Conservation (phyloP, 1,140 invertebrate species). For the Leucophenga varia region DNA sequence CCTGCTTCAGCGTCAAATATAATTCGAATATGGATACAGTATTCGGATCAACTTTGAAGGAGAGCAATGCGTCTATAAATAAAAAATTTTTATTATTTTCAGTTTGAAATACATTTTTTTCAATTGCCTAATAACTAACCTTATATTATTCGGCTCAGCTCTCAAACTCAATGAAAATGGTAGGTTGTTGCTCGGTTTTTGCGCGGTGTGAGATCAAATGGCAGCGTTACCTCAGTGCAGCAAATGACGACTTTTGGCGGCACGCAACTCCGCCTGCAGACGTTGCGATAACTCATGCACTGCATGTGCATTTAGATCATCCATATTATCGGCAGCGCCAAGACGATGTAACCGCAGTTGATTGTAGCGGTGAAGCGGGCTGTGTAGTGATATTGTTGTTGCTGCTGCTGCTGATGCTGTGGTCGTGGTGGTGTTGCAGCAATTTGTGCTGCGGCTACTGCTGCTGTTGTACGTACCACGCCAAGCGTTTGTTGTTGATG, state of each 20-base stretch:
- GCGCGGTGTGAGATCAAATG: conserved; percentile 72
- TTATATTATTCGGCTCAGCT: conserved; percentile 63
- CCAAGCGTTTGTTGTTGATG: conserved; percentile 41
- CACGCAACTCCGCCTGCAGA: conserved; percentile 73
- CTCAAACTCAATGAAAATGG: conserved; percentile 74
- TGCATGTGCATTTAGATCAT: conserved; percentile 55
- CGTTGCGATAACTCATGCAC: conserved; percentile 65
- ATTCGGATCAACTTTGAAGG: conserved; percentile 77
- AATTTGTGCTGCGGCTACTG: conserved; percentile 22
- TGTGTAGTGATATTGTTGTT: conserved; percentile 10
- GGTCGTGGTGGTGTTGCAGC: conserved; percentile 5
- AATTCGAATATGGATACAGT: conserved; percentile 85
- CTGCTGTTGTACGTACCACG: conserved; percentile 11
- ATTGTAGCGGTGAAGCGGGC: conserved; percentile 38
- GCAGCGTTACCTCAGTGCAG: conserved; percentile 78
- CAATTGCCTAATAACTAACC: conserved; percentile 54
- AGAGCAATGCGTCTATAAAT: conserved; percentile 59
- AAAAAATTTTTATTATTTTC: neutral
- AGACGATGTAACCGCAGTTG: conserved; percentile 30
- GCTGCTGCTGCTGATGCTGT: conserved; percentile 1
- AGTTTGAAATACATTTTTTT: neutral
- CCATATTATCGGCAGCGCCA: conserved; percentile 33
- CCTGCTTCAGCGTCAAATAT: conserved; percentile 79
- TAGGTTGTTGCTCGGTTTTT: conserved; percentile 79
- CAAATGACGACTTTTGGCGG: conserved; percentile 76